Evolutionary conservation across 2,113 vertebrate genomes (phyloP), one percentile per base, ranked within the genome.

Genomic region (Isurus oxyrinchus): DNA sequence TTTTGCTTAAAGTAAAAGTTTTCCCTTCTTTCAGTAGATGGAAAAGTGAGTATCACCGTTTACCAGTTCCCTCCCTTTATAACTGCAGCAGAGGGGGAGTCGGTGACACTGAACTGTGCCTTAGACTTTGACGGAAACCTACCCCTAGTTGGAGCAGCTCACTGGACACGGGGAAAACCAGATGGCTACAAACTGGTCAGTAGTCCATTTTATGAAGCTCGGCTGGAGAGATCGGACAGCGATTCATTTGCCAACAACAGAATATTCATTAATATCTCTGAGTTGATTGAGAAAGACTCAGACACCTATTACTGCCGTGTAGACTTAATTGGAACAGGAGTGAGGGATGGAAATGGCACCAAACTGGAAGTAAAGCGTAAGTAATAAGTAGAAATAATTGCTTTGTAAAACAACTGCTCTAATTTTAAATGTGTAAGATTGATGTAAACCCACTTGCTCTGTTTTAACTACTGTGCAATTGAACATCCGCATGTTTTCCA

Each of bases 91-190:
- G 79, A 84, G n/a, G n/a, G 79, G 14, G 14, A 84, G 79, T 84
- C 79, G n/a, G 79, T 84, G n/a, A 84, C 79, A 40, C 79, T 84
- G 79, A 40, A 84, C n/a, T 84, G 79, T 84, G 79, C 79, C 79
- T 5, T 84, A n/a, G 14, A 16, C 3, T 84, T 21, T 44, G 79
- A 44, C 44, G n/a, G 79, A 84, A 44, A 3, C 14, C 79, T 40
- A 40, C 21, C 14, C 14, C n/a, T 19, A 14, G 1, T 84, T 16
- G 79, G 79, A 2, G 14, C 14, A 44, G 79, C 79, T 84, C 2
- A 19, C 0, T 84, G 79, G 79, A 84, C 79, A 40, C 79, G n/a
- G n/a, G 79, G 79, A 0, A 21, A 84, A 4, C 79, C 14, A 5
- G 16, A n/a, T 44, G 79, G n/a, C 35, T 84, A 84, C 79, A 44